Conservation (phyloP, 2,888 invertebrate species). For the Lasioglossum marginatum region DNA sequence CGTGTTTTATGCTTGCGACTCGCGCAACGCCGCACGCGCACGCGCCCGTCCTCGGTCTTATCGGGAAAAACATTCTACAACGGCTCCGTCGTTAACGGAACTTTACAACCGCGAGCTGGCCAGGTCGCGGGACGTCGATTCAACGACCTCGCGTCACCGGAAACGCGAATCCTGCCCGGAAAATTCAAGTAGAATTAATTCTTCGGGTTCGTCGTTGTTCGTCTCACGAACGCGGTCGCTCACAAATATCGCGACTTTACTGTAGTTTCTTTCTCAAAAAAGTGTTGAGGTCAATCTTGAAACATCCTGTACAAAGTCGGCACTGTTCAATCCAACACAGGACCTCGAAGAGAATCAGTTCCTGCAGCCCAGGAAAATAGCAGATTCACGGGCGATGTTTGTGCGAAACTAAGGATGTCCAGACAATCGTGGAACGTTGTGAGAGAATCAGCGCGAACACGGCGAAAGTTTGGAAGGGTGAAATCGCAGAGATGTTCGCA, state of each 20-base stretch:
- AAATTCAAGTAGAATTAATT: neutral
- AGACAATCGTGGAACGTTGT: fast-evolving
- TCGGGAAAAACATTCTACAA: neutral
- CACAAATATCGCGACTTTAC: too few relatives aligned
- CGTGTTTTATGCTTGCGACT: conserved; percentile 43
- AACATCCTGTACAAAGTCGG: too few relatives aligned
- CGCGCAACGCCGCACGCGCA: conserved; percentile 53
- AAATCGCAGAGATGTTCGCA: neutral
- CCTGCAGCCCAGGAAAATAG: too few relatives aligned
- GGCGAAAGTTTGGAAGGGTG: neutral
- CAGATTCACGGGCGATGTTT: neutral
- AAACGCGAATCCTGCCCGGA: neutral
- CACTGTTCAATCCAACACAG: too few relatives aligned
- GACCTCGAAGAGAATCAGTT: too few relatives aligned
- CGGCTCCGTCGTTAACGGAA: neutral
- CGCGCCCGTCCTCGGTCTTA: conserved; percentile 30
- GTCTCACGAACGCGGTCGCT: too few relatives aligned
- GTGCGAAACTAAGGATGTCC: neutral
- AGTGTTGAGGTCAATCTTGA: too few relatives aligned
- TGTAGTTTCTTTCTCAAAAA: too few relatives aligned
- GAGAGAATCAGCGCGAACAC: neutral
- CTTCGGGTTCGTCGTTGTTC: neutral
- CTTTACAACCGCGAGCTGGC: neutral
- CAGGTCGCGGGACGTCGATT: neutral
- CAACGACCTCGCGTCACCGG: neutral